phyloP scores from a whole-genome alignment of 2,797 vertebrate species.

The Falco peregrinus region DNA sequence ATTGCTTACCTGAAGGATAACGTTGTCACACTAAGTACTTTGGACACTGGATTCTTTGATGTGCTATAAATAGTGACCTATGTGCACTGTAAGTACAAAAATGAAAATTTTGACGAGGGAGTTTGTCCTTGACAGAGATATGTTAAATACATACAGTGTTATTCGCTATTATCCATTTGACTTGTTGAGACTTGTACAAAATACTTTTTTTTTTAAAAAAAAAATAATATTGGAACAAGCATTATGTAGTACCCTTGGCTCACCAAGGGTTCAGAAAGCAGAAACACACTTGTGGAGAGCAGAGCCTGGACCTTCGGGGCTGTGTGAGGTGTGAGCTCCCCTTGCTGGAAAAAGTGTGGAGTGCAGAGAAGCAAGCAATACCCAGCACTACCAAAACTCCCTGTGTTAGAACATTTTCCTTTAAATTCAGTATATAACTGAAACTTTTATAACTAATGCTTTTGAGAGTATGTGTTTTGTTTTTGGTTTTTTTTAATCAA shows the following conservation, averaged over 20 bases:
- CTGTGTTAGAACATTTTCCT: neutral
- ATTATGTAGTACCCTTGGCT: neutral
- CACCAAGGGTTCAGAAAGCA: neutral
- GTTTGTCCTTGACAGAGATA: neutral
- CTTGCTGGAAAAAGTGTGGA: neutral
- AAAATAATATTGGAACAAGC: neutral
- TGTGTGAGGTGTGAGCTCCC: neutral
- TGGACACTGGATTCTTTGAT: neutral
- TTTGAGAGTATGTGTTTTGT: neutral
- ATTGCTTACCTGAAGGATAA: neutral
- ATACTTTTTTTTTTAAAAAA: neutral
- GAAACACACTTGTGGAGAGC: fast-evolving
- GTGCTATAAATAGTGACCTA: neutral
- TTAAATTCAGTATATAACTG: neutral
- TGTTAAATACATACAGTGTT: neutral
- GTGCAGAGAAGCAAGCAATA: neutral
- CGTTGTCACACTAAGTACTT: neutral
- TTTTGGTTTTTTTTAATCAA: neutral
- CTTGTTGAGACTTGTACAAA: neutral
- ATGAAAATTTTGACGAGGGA: neutral
- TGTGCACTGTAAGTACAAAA: neutral
- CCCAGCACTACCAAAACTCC: neutral
- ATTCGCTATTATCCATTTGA: neutral
- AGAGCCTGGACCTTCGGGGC: neutral
- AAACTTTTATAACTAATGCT: neutral